Conservation (phyloP, 2,113 vertebrate species). For the Ariopsis seemanni region DNA sequence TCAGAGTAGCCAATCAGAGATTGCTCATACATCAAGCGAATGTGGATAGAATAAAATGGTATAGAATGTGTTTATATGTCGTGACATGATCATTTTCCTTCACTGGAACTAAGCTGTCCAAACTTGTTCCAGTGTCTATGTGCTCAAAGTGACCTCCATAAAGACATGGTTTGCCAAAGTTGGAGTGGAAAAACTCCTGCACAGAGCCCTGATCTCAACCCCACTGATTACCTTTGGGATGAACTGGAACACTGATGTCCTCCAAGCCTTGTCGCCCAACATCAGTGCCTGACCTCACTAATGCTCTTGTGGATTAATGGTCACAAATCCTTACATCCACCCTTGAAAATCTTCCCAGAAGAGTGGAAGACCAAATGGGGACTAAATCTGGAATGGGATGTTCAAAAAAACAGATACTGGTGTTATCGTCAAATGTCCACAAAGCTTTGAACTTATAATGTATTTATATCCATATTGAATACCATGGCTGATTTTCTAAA, state of each 20-base stretch:
- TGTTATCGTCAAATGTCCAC: neutral
- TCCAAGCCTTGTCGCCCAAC: neutral
- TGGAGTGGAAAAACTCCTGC: neutral
- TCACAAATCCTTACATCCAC: no score
- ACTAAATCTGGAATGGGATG: neutral
- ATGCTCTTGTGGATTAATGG: no score
- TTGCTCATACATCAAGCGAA: no score
- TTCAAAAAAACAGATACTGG: neutral
- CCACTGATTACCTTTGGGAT: neutral
- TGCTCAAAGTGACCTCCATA: neutral
- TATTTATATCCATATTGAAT: neutral
- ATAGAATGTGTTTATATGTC: no score
- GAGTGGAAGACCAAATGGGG: neutral
- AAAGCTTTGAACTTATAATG: neutral
- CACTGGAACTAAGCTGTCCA: neutral
- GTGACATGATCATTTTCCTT: no score
- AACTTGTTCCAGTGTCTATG: neutral
- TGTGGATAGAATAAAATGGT: no score
- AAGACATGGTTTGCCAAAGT: neutral
- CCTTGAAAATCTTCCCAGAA: no score
- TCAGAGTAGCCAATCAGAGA: neutral
- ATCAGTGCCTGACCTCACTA: neutral
- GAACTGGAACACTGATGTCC: neutral
- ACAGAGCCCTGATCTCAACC: neutral
- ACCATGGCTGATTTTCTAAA: neutral